Evolutionary conservation across 2,888 invertebrate species (phyloP), one percentile per base, ranked within the genome.

Genomic region (Pollenia amentaria): DNA sequence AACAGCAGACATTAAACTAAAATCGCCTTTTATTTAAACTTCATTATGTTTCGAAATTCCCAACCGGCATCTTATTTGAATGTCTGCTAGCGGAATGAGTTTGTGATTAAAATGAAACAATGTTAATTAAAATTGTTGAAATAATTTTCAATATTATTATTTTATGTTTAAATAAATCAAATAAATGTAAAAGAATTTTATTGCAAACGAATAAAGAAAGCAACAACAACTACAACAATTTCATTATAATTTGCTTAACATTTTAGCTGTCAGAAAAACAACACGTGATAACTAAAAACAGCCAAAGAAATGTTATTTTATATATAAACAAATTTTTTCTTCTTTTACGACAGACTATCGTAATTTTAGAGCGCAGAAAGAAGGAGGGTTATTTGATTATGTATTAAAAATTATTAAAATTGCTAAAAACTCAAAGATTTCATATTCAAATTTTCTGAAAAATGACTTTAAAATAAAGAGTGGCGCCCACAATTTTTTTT

Each of bases 101-200:
- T 29, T 29, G 29, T 72, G 8, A 79, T 53, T 51, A 46, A 67
- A 72, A 73, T 78, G 29, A 75, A 79, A 79, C 76, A 75, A 83
- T 64, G 82, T 86, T 79, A 82, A 86, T 83, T 79, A 86, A 86
- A 86, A 82, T 86, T 57, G 38, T 44, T 76, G 62, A 70, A 83
- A 79, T 86, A 57, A 55, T 65, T 78, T 72, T 21, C 48, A 40
- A 11, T 72, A 65, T 29, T 16, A 72, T 3, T 12, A 82, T 75
- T 64, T 72, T 2, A 48, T 70, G 65, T 57, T 65, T 48, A 82
- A 69, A 75, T 57, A 51, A 79, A 75, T 46, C 62, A 76, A 76
- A 69, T 9, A 70, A 38, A 62, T 42, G n/a, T 18, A 38, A 48
- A 21, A 42, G 42, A 53, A 57, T 4, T 6, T 7, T 44, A 11